These are phyloP conservation scores for Cavia porcellus DNA, from an alignment of 2,113 vertebrate genomes.

Conservation along the genomic window DNA sequence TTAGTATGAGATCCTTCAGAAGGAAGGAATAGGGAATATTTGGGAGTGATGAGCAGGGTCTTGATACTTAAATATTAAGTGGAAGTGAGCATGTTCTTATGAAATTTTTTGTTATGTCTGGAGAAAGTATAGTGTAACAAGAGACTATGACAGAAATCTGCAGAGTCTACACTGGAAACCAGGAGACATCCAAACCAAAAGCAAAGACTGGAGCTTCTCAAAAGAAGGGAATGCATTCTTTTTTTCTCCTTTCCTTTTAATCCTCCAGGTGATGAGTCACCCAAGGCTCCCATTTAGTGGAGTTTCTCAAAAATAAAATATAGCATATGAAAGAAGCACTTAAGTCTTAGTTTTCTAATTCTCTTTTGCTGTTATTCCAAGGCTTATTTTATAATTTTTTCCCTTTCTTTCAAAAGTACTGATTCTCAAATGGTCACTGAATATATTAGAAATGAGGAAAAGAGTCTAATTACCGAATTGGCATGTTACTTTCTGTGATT, in stretches of 20 bases:
- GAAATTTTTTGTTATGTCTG: neutral
- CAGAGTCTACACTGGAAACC: too few species aligned
- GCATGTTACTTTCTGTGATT: neutral
- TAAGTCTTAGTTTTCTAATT: neutral
- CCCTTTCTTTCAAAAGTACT: neutral
- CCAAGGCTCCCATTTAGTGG: neutral
- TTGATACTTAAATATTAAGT: conserved; percentile 6
- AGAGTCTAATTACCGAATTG: neutral
- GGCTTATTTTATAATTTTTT: conserved; percentile 44
- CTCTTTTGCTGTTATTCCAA: neutral
- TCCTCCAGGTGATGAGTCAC: too few species aligned
- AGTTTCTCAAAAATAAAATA: neutral
- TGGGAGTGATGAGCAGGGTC: neutral
- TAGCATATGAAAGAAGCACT: neutral
- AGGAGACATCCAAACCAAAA: too few species aligned
- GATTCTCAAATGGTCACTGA: neutral
- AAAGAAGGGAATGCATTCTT: too few species aligned
- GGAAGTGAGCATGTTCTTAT: neutral
- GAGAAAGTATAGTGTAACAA: neutral
- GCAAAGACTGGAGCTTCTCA: too few species aligned
- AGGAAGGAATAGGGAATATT: neutral
- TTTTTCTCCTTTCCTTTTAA: too few species aligned
- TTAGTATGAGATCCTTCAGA: neutral
- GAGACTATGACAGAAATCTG: too few species aligned
- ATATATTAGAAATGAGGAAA: conserved; percentile 11